Evolutionary conservation across 2,113 vertebrate species (phyloP).

Genomic region (Lepisosteus osseus): DNA sequence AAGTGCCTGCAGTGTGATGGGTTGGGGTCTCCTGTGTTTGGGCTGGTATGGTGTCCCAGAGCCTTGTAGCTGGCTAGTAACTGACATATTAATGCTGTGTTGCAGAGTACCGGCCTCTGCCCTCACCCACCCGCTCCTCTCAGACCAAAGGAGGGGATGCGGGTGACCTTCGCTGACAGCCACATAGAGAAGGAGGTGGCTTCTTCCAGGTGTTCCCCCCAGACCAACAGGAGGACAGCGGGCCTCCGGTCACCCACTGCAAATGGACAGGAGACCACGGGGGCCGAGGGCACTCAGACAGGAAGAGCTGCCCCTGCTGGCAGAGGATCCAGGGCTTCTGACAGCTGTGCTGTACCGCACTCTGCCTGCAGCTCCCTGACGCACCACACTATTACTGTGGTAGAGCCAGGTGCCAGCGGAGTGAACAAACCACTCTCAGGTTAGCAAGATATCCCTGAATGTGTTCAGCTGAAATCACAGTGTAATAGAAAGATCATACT

Average conservation of each 20-base stretch:
- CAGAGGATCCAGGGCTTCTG: no score
- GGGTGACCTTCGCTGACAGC: conserved; percentile 51
- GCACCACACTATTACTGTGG: background rate
- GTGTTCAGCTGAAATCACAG: background rate
- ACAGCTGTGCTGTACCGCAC: background rate
- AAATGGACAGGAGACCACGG: no score
- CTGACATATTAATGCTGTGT: background rate
- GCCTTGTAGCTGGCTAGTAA: background rate
- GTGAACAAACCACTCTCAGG: conserved; percentile 55
- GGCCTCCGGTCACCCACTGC: no score
- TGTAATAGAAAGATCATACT: background rate
- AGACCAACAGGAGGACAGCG: background rate
- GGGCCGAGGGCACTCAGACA: no score
- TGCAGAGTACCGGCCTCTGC: conserved; percentile 32
- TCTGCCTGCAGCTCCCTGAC: background rate
- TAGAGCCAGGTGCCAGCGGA: conserved; percentile 37
- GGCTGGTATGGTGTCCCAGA: no score
- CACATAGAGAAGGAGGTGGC: background rate
- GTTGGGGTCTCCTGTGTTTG: no score
- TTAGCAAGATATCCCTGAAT: conserved; percentile 19
- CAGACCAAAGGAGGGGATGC: conserved; percentile 41
- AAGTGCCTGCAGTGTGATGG: no score
- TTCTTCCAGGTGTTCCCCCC: conserved; percentile 34
- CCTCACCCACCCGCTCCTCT: conserved; percentile 34
- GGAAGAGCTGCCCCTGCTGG: no score